Evolutionary conservation across 2,113 vertebrate genomes (phyloP), one percentile per base, ranked within the genome.

Genomic region (Aegotheles bennettii): DNA sequence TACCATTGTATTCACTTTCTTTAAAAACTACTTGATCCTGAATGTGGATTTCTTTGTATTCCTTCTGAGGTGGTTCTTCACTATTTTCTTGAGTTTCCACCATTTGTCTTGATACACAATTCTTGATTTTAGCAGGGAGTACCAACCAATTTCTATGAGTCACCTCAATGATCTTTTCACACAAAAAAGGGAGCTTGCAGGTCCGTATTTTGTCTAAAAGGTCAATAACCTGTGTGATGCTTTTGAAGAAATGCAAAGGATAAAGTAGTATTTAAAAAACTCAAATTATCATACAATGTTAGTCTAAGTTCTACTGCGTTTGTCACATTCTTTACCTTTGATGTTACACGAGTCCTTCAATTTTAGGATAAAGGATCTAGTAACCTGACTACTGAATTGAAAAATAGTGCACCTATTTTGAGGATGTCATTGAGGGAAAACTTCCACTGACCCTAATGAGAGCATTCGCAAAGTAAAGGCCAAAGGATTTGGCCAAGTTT

Each of bases 201-300:
- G 95, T 98, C 47, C 96, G 98, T 64, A 99, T 95, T 63, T 97
- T 98, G 90, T 99, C 98, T 96, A 99, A 93, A 79, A 99, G 97
- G 83, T 98, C 98, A 53, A 98, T 96, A 90, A 99, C 98, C 98
- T 99, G 99, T 20, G 99, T 99, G 92, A 99, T 98, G 68, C 99
- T 99, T 95, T 96, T 64, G 88, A 96, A 97, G 94, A 96, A 95
- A 94, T 29, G 61, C 87, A 97, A 96, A 94, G 75, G 75, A 47
- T 42, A 85, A 69, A 82, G 69, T 54, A 86, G 29, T 47, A 89
- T 43, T 96, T 87, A 3, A 3, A 91, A 57, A 77, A 91, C 71
- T 84, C 33, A 21, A 74, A 86, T n/a, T n/a, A n/a, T 80, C 36
- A 35, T 10, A 75, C 16, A 40, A 25, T 7, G 31, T 48, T 83